phyloP scores from a whole-genome alignment of 2,113 vertebrate species.

The Meleagris gallopavo region DNA sequence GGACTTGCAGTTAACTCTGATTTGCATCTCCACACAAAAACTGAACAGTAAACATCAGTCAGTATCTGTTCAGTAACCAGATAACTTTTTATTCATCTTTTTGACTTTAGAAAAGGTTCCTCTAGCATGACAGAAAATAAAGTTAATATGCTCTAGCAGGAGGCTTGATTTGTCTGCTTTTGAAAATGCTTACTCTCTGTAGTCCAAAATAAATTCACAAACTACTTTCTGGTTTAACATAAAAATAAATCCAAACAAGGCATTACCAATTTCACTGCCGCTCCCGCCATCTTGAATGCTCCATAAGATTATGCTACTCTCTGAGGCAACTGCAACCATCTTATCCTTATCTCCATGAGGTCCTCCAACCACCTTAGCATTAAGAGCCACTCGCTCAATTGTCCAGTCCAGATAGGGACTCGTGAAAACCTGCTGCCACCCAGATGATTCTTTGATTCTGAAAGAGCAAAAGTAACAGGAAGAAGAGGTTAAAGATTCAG shows the following conservation, averaged over 20 bases:
- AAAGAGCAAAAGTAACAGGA: not conserved
- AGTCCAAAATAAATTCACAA: not conserved
- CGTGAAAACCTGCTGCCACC: conserved; percentile 97
- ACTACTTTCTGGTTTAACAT: not conserved
- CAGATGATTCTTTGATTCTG: conserved; percentile 97
- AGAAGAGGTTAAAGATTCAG: not conserved
- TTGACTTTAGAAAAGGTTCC: not conserved
- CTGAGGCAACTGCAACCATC: conserved; percentile 95
- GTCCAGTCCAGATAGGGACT: conserved; percentile 94
- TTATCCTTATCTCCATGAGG: conserved; percentile 98
- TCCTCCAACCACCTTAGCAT: conserved; percentile 97
- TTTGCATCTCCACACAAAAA: not conserved
- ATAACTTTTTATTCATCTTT: not conserved
- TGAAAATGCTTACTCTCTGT: not conserved
- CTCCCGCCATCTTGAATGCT: conserved; percentile 96
- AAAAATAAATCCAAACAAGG: not conserved
- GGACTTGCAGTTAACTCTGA: not conserved
- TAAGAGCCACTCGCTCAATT: conserved; percentile 94
- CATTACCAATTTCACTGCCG: conserved; percentile 92
- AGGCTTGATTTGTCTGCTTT: not conserved
- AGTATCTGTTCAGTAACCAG: not conserved
- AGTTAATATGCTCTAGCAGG: not conserved
- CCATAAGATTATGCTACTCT: conserved; percentile 96
- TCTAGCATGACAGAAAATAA: not conserved
- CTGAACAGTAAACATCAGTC: not conserved